Conservation (phyloP, 2,888 invertebrate genomes). For the Abrostola tripartita region DNA sequence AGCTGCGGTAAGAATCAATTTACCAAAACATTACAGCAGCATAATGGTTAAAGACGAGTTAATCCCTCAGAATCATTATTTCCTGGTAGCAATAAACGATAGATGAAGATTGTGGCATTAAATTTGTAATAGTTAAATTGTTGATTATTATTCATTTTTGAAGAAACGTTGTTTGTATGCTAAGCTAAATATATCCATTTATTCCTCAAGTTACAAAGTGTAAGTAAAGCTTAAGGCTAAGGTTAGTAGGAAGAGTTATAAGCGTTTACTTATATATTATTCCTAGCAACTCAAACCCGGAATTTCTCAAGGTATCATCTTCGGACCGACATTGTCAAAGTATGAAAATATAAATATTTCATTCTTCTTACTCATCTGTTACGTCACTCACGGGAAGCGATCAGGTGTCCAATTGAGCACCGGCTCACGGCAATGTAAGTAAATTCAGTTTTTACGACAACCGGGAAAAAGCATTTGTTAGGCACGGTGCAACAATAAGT, state of each 20-base stretch:
- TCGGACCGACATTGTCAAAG: not conserved
- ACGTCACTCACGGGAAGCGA: conserved; percentile 28
- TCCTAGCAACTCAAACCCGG: not conserved
- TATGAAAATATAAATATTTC: too few species aligned
- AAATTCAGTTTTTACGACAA: conserved; percentile 32
- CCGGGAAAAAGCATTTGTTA: conserved; percentile 24
- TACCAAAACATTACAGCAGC: conserved; percentile 36
- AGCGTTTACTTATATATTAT: too few species aligned
- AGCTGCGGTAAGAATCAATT: conserved; percentile 50
- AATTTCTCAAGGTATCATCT: not conserved
- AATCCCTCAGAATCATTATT: conserved; percentile 45
- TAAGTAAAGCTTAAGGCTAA: too few species aligned
- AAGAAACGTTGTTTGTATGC: too few species aligned
- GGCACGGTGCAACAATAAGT: conserved; percentile 20
- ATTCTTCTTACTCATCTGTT: conserved; percentile 20
- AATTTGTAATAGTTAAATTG: conserved; percentile 26
- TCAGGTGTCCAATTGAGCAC: conserved; percentile 10
- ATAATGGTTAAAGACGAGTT: conserved; percentile 38
- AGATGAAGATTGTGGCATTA: conserved; percentile 49
- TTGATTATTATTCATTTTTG: not conserved
- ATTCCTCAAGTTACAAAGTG: too few species aligned
- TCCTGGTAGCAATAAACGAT: conserved; percentile 44
- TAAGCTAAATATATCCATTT: too few species aligned
- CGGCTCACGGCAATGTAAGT: conserved; percentile 15
- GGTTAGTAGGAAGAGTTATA: too few species aligned